Evolutionary conservation across 2,113 vertebrate species (phyloP), one percentile per base, ranked within the genome.

Genomic region (Procavia capensis): DNA sequence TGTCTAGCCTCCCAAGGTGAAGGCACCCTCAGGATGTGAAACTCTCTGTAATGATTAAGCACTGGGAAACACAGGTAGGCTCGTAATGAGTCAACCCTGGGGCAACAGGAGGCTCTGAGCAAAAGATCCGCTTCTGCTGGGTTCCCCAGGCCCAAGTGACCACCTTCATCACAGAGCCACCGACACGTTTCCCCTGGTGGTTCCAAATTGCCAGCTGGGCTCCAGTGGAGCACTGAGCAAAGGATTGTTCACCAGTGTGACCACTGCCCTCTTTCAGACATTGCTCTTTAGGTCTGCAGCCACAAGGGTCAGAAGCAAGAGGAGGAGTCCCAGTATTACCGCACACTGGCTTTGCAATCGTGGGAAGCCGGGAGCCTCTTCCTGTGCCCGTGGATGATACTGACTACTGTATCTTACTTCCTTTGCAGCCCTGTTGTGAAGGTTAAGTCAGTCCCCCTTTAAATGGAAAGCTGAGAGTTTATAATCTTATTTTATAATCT

Each of bases 11-110:
- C 83, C 84, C 68, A 39, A 63, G 79, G 9, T 63, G 45, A 85
- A 47, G 36, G 22, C 63, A 63, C 75, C 81, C 68, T 93, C 34
- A 68, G 45, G n/a, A 82, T 74, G 43, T 85, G 82, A 95, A 95
- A 85, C 82, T 95, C 41, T 68, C 66, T 47, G 78, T 95, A 57
- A 72, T 93, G 80, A 61, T 70, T 29, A 80, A 85, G 59, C 24
- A 10, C 88, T 90, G 80, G 41, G 79, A 88, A 85, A 59, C 10
- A 11, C 43, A 89, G n/a, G 24, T n/a, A 39, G 78, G 45, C 45
- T 85, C 20, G 36, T 85, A 89, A 92, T 39, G 80, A 78, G 13
- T 72, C 4, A 17, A n/a, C 25, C 54, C 27, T 20, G 2, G n/a
- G 74, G 88, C 27, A 27, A 2, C 27, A 34, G 34, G 57, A 19